Evolutionary conservation across 2,888 invertebrate genomes (phyloP), one percentile per base, ranked within the genome.

Genomic region (Polyploca ridens): DNA sequence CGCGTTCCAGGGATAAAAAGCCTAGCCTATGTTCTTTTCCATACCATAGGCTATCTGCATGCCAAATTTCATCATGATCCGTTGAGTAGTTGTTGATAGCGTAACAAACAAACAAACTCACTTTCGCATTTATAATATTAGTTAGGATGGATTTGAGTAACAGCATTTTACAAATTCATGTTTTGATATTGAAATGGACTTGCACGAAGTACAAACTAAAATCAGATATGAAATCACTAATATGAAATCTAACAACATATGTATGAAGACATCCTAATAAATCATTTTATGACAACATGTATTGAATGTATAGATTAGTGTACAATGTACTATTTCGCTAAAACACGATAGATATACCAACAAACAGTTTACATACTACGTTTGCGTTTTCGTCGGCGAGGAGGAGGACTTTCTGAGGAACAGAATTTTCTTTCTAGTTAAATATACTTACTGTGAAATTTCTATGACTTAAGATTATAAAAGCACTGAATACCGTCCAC

Each of bases 321-420:
- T 19, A 54, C 19, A 13, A 27, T 54, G 2, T 19, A 19, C 16
- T 4, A 54, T 10, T 54, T 19, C 54, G 19, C 54, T 54, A 54
- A n/a, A 54, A 54, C 19, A 54, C 54, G 54, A 19, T 54, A 54
- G 19, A 54, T 49, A 5, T 49, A 49, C 7, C 49, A 49, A n/a
- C 46, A 49, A 49, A 49, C 54, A 54, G 19, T 54, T 19, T 19
- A 49, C 49, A 54, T 19, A 54, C 19, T 54, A 54, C 54, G 58
- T 38, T 58, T 19, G 14, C 44, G 60, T 33, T 44, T 54, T 10
- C 54, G 16, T 54, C 54, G 54, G 19, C 54, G 10, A 19, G 54
- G 54, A n/a, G 49, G 49, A 49, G 54, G 54, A 54, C 5, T 59
- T 13, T 54, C 54, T 54, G 54, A 54, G 54, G 54, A 54, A 54